A percentile compares a stretch with the other conserved stretches of the same genome.
Conservation (phyloP, 2,888 invertebrate genomes). For the Noctua janthina region DNA sequence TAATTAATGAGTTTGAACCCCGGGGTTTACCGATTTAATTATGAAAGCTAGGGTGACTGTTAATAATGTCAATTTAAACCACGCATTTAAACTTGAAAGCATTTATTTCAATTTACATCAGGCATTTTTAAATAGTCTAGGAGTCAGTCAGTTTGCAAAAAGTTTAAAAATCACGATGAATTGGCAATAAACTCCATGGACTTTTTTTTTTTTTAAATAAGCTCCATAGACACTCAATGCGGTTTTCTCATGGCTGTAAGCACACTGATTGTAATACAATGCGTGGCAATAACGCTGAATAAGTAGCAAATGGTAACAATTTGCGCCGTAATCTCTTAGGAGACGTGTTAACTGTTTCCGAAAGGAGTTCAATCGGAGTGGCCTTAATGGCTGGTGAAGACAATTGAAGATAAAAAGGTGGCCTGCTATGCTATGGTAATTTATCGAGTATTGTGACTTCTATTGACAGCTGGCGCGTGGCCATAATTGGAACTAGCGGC, state of each 20-base stretch:
- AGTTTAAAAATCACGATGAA: neutral
- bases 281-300: conserved; percentile 47
- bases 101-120: neutral
- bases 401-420: conserved; percentile 3
- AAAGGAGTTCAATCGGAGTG: conserved; percentile 25
- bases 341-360: conserved; percentile 39
- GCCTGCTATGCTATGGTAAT: neutral
- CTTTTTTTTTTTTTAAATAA: neutral
- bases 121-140: neutral
- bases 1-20: conserved; percentile 27
- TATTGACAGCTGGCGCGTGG: neutral
- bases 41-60: conserved; percentile 7
- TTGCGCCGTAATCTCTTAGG: conserved; percentile 13
- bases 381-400: conserved; percentile 20
- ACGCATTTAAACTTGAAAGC: neutral
- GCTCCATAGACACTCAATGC: conserved; percentile 50
- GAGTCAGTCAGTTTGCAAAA: neutral
- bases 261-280: conserved; percentile 49
- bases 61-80: conserved; percentile 7
- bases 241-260: conserved; percentile 61
- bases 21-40: conserved; percentile 12
- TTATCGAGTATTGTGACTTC: neutral
- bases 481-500: neutral
- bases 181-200: neutral
- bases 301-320: conserved; percentile 24